Conservation (phyloP, 2,888 invertebrate species). For the Erebia palarica region DNA sequence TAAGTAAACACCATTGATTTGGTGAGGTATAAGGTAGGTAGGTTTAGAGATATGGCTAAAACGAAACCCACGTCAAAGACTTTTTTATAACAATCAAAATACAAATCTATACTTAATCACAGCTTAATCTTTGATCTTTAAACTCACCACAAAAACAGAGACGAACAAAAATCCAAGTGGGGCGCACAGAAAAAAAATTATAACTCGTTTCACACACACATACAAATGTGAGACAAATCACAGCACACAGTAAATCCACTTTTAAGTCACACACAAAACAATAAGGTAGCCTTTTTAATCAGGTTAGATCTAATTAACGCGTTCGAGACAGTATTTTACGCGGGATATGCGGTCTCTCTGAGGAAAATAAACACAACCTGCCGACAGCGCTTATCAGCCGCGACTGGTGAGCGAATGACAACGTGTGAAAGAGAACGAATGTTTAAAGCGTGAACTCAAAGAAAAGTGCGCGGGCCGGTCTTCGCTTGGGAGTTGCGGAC, state of each 20-base stretch:
- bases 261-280: constrained; percentile 50
- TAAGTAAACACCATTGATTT: too few relatives aligned
- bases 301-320: constrained; percentile 54
- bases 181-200: constrained; percentile 57
- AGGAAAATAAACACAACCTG: constrained; percentile 49
- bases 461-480: constrained; percentile 2
- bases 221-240: constrained; percentile 44
- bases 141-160: constrained; percentile 70
- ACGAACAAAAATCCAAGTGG: constrained; percentile 64
- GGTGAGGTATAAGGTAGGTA: too few relatives aligned
- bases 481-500: background rate
- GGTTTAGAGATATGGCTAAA: background rate
- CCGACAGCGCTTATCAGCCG: constrained; percentile 63
- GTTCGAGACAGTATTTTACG: constrained; percentile 56
- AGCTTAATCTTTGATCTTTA: background rate
- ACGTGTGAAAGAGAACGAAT: constrained; percentile 33
- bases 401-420: constrained; percentile 62
- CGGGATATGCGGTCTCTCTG: constrained; percentile 50
- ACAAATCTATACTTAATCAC: background rate
- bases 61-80: background rate
- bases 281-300: constrained; percentile 56
- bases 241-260: constrained; percentile 57
- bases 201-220: constrained; percentile 67
- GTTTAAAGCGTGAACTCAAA: constrained; percentile 16
- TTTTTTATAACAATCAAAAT: background rate